A percentile compares a stretch with the other conserved stretches of the same genome.
Evolutionary conservation across 2,797 vertebrate species (phyloP).

Genomic region (Pantherophis alleghaniensis): DNA sequence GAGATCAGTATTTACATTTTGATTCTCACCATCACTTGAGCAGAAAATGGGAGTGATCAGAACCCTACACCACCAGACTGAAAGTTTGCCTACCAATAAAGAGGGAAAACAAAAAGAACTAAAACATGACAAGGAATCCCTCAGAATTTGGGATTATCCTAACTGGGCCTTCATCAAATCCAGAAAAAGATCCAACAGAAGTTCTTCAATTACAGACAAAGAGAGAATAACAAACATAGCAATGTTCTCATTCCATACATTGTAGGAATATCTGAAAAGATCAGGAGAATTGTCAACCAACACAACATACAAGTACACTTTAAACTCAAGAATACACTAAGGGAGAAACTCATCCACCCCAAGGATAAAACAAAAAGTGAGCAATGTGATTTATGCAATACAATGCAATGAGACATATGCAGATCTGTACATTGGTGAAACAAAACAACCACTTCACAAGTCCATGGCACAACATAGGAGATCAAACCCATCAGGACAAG

Average conservation of each 20-base stretch:
- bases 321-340: not conserved
- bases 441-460: not conserved
- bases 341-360: not conserved
- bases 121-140: not conserved
- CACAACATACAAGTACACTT: not conserved
- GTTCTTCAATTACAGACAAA: not conserved
- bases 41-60: no score
- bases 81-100: not conserved
- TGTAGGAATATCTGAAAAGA: not conserved
- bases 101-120: not conserved
- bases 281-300: not conserved
- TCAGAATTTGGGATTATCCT: not conserved
- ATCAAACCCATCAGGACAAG: not conserved
- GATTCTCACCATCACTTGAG: not conserved
- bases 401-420: not conserved
- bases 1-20: not conserved
- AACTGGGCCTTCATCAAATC: not conserved
- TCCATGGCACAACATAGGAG: not conserved
- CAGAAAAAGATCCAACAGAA: not conserved
- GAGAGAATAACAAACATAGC: not conserved
- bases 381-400: not conserved
- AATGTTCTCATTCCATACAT: not conserved
- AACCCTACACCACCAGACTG: no score
- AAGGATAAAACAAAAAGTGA: not conserved
- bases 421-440: not conserved